These are phyloP conservation scores for Zaprionus africanus DNA, from an alignment of 1,140 invertebrate species.

Conservation along the genomic window DNA sequence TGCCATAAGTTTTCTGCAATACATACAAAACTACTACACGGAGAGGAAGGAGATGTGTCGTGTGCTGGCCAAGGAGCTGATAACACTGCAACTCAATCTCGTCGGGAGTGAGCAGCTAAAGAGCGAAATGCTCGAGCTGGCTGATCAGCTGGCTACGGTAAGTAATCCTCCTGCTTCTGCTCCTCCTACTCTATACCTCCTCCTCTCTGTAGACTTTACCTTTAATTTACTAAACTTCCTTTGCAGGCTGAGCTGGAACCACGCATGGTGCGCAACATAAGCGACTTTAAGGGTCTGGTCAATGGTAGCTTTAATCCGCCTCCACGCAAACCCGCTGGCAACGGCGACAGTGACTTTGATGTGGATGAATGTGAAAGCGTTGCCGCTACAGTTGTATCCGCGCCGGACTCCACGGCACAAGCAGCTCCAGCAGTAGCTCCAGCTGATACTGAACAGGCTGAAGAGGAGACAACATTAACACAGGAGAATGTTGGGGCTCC, in stretches of 20 bases:
- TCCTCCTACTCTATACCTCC: too few species aligned
- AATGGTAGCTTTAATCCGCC: conserved; percentile 73
- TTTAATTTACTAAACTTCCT: background rate
- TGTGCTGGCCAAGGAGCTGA: conserved; percentile 73
- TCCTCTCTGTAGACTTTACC: too few species aligned
- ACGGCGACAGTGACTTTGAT: conserved; percentile 39
- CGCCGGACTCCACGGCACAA: conserved; percentile 14
- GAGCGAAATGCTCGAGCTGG: conserved; percentile 60
- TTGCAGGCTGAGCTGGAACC: conserved; percentile 73
- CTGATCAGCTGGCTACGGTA: conserved; percentile 68
- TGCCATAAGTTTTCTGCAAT: conserved; percentile 68
- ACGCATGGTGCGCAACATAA: conserved; percentile 58
- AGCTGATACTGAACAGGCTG: background rate
- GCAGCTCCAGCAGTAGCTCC: background rate
- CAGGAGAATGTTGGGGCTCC: background rate
- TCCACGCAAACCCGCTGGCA: conserved; percentile 14
- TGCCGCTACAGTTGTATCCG: conserved; percentile 28
- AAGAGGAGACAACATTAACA: background rate
- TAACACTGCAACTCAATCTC: conserved; percentile 60
- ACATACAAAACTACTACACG: conserved; percentile 74
- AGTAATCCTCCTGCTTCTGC: conserved; percentile 15
- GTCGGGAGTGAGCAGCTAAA: conserved; percentile 51
- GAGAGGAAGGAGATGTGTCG: conserved; percentile 80
- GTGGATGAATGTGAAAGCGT: conserved; percentile 60
- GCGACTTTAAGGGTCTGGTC: conserved; percentile 69